Conservation (phyloP, 2,797 vertebrate genomes). For the Mus caroli region DNA sequence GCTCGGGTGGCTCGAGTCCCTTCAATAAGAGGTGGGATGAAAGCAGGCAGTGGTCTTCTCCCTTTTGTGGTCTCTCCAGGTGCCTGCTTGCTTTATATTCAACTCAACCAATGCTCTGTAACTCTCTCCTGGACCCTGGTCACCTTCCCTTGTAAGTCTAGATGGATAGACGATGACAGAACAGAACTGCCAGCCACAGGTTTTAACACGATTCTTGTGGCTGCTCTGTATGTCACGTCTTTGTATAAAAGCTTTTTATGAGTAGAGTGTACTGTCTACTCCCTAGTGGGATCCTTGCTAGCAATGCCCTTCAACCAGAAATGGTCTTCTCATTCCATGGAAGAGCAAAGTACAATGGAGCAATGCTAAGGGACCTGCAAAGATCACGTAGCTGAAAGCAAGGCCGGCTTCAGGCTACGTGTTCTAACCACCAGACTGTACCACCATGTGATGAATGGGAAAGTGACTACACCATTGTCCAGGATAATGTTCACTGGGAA, state of each 20-base stretch:
- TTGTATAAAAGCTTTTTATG: neutral
- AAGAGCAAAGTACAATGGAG: neutral
- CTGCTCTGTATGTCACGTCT: neutral
- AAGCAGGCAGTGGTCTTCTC: neutral
- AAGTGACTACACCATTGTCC: neutral
- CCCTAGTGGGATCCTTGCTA: neutral
- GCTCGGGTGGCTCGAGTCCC: neutral
- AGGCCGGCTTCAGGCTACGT: neutral
- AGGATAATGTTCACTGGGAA: neutral
- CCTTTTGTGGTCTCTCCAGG: neutral
- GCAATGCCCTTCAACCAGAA: neutral
- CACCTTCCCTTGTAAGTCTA: neutral
- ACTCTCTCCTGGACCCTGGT: neutral
- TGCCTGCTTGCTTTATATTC: neutral
- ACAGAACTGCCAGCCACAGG: neutral
- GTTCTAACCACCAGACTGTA: neutral
- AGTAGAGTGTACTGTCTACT: neutral
- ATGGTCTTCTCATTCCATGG: neutral
- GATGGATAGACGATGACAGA: neutral
- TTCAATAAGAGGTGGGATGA: neutral
- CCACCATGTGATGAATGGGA: neutral
- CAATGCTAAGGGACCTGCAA: neutral
- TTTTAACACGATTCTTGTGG: neutral
- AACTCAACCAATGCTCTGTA: neutral
- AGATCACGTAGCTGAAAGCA: neutral